These are phyloP conservation scores for Melanophora roralis DNA, from an alignment of 2,888 invertebrate genomes.

Conservation along the genomic window DNA sequence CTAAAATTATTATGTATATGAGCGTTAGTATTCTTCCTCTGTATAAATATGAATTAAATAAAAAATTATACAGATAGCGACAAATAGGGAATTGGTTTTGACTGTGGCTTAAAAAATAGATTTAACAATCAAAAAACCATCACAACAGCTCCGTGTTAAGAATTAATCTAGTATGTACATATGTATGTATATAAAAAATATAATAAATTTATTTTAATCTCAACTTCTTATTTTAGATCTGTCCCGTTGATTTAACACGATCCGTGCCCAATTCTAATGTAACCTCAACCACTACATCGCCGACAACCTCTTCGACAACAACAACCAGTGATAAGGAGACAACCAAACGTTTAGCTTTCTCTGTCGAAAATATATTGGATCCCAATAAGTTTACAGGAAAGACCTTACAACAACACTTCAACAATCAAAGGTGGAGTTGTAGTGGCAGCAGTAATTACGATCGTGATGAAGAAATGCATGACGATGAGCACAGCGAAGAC, in stretches of 20 bases:
- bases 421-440: constrained; percentile 76
- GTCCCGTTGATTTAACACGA: constrained; percentile 77
- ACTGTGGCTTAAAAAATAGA: no score
- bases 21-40: no score
- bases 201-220: no score
- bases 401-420: constrained; percentile 65
- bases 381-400: constrained; percentile 92
- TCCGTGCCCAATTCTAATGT: constrained; percentile 70
- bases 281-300: constrained; percentile 45
- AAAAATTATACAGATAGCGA: no score
- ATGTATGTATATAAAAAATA: no score
- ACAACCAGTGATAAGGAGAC: constrained; percentile 74
- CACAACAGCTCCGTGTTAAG: no score
- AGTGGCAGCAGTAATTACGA: constrained; percentile 75
- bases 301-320: constrained; percentile 70
- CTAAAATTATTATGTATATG: no score
- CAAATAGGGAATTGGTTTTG: no score
- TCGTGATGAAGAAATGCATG: constrained; percentile 76
- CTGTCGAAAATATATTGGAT: constrained; percentile 93
- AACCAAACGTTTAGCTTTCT: constrained; percentile 85
- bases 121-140: no score
- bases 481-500: constrained; percentile 77
- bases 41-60: no score
- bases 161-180: no score
- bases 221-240: constrained; percentile 67